Base-by-base conservation (phyloP, 1,140 invertebrate genomes). In the Ceratosolen solmsi region DNA sequence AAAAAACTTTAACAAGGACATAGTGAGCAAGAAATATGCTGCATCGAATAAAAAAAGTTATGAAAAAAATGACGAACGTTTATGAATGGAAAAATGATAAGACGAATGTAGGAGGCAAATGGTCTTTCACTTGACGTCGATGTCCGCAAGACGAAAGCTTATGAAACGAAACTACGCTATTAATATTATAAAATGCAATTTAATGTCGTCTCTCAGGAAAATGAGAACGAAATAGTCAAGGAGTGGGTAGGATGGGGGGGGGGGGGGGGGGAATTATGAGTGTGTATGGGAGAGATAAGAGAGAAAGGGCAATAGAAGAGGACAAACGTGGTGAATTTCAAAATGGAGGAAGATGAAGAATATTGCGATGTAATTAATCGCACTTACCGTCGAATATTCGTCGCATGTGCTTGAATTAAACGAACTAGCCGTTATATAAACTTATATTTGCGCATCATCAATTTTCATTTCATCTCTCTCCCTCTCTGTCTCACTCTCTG, bases 131-230 rank as follows among this genome's bases (percentile, higher is more conserved):
- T 70, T 22, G 33, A 3, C 22, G 58, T 22, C 38, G 25, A 76
- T 20, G 5, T 58, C 20, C 41, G 7, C 20, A 54, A 71, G 77
- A 70, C 25, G 41, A 79, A 51, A 63, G 33, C 36, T 80, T 80
- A 80, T 74, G 58, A 80, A 80, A 74, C 41, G 58, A 74, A 74
- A 80, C 46, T 65, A 41, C 71, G 58, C 79, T 80, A 65, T 80
- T 74, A 74, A 80, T 80, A 54, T 71, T 51, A 65, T 80, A 73
- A 80, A 80, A 74, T 22, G 46, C 30, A 80, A 80, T 74, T 80
- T 65, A 80, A 80, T 74, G 79, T 36, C 70, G 30, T 76, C 4
- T 56, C 70, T 72, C 17, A 51, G 54, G 25, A 36, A 74, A 58
- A 79, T 46, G 70, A 72, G 33, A 65, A 49, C 0, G 71, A 80